These are phyloP conservation scores for Petrophora chlorosata DNA, from an alignment of 2,888 invertebrate species.

Conservation along the genomic window DNA sequence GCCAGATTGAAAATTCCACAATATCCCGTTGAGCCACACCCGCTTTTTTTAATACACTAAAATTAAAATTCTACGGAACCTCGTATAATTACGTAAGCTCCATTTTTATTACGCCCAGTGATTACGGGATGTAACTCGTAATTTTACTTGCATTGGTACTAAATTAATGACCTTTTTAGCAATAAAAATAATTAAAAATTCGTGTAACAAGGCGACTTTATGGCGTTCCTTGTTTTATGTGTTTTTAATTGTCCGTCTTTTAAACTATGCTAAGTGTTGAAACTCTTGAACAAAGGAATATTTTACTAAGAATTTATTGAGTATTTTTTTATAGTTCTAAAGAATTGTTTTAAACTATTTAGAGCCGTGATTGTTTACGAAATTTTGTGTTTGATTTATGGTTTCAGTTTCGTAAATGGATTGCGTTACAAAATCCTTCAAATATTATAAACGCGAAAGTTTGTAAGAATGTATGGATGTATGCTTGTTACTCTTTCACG, in stretches of 20 bases:
- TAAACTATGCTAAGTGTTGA: background rate
- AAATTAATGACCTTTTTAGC: conserved; percentile 9
- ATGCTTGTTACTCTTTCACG: too few relatives aligned
- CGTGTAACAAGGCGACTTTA: conserved; percentile 8
- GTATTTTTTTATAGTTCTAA: background rate
- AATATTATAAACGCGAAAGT: too few relatives aligned
- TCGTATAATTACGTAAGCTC: background rate
- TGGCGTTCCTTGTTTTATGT: conserved; percentile 1
- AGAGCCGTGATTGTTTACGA: too few relatives aligned
- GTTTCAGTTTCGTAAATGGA: too few relatives aligned
- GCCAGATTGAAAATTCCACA: too few relatives aligned
- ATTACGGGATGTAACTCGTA: conserved; percentile 16
- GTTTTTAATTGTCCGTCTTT: background rate
- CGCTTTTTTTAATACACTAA: background rate
- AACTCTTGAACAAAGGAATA: background rate
- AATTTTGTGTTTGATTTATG: too few relatives aligned
- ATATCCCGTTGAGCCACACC: too few relatives aligned
- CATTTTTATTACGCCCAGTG: conserved; percentile 6
- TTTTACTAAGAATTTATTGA: background rate
- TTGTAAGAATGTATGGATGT: too few relatives aligned
- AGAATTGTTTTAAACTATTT: background rate
- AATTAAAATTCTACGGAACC: conserved; percentile 2
- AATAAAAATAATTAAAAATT: conserved; percentile 14
- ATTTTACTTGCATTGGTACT: conserved; percentile 5
- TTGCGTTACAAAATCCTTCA: too few relatives aligned